A percentile compares a stretch with the other conserved stretches of the same genome.
phyloP scores from a whole-genome alignment of 2,888 invertebrate genomes.

The Ceramica pisi region DNA sequence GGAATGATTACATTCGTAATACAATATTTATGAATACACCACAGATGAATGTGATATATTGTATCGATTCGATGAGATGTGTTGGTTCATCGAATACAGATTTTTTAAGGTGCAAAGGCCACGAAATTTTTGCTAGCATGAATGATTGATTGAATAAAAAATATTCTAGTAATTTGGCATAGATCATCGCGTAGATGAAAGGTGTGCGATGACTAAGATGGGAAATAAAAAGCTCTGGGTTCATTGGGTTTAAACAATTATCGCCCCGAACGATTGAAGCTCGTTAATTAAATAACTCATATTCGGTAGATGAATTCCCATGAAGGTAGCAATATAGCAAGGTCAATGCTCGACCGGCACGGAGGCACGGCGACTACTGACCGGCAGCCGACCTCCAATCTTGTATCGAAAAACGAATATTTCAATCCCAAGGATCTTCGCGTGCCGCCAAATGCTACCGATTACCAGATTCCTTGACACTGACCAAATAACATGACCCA shows the following conservation, averaged over 20 bases:
- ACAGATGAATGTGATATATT: constrained; percentile 26
- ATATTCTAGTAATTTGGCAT: constrained; percentile 39
- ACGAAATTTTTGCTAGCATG: constrained; percentile 11
- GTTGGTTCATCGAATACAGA: constrained; percentile 23
- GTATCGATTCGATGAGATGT: constrained; percentile 10
- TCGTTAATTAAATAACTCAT: constrained; percentile 37
- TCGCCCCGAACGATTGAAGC: constrained; percentile 30
- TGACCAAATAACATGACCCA: constrained; percentile 46
- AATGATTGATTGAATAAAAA: constrained; percentile 33
- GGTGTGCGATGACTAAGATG: constrained; percentile 1
- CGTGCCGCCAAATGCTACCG: constrained; percentile 81
- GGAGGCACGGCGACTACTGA: constrained; percentile 56
- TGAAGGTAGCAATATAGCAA: constrained; percentile 40
- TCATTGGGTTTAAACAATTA: constrained; percentile 29
- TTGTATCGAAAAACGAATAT: constrained; percentile 56
- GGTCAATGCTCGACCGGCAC: constrained; percentile 58
- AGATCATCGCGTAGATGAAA: constrained; percentile 12
- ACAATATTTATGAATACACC: constrained; percentile 35
- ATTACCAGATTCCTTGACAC: constrained; percentile 82
- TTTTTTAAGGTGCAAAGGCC: constrained; percentile 16
- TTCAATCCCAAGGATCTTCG: constrained; percentile 69
- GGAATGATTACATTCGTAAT: constrained; percentile 39
- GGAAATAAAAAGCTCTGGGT: constrained; percentile 26
- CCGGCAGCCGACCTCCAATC: constrained; percentile 62
- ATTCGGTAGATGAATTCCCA: constrained; percentile 31